phyloP scores from a whole-genome alignment of 2,888 invertebrate species.

The Psylliodes chrysocephalus region DNA sequence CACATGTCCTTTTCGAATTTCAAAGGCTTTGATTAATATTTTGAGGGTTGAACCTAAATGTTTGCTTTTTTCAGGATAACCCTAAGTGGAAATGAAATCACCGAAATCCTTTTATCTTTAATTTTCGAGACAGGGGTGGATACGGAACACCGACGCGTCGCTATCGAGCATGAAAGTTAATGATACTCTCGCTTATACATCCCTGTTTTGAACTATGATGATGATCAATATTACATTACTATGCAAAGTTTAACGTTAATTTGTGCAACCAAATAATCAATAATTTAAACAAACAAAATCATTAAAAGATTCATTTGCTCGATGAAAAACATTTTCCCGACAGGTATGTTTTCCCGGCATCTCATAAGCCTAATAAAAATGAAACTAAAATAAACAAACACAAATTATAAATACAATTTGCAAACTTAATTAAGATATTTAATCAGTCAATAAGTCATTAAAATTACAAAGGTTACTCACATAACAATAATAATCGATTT shows the following conservation, averaged over 20 bases:
- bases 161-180: slow-evolving; percentile 2
- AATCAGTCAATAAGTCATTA: too few relatives aligned
- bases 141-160: neutral
- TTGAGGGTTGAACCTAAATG: slow-evolving; percentile 32
- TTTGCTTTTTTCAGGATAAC: slow-evolving; percentile 47
- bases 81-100: slow-evolving; percentile 53
- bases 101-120: slow-evolving; percentile 41
- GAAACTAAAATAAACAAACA: too few relatives aligned
- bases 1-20: neutral
- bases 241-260: neutral
- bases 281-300: too few relatives aligned
- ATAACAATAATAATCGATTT: too few relatives aligned
- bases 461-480: too few relatives aligned
- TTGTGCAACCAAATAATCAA: too few relatives aligned
- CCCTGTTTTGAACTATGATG: neutral
- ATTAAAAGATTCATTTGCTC: too few relatives aligned
- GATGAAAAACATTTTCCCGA: too few relatives aligned
- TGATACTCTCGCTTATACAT: slow-evolving; percentile 1
- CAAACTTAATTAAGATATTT: too few relatives aligned
- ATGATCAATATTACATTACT: slow-evolving; percentile 6
- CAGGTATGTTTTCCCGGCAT: too few relatives aligned
- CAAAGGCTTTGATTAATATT: slow-evolving; percentile 16
- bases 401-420: too few relatives aligned
- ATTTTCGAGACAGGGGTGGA: slow-evolving; percentile 46
- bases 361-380: too few relatives aligned